phyloP scores from a whole-genome alignment of 2,888 invertebrate species.

The Ennomos erosarius region DNA sequence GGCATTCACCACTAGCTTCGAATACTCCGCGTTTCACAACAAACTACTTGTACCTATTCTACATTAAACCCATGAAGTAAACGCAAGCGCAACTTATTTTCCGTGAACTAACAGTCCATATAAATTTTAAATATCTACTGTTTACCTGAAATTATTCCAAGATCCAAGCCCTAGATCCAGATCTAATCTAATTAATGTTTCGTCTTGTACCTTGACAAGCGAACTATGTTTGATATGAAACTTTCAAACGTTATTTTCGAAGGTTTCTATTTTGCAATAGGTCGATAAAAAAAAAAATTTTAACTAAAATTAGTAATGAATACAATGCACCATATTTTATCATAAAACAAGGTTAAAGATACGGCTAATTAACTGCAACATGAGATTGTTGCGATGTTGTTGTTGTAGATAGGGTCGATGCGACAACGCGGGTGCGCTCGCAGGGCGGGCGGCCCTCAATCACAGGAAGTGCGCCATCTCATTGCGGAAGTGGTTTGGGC shows the following conservation, averaged over 20 bases:
- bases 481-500: conserved; percentile 84
- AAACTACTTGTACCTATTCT: no score
- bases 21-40: conserved; percentile 35
- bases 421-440: conserved; percentile 37
- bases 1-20: conserved; percentile 53
- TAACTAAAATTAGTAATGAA: conserved; percentile 5
- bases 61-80: no score
- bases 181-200: no score
- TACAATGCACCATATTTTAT: neutral
- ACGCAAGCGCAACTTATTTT: conserved; percentile 3
- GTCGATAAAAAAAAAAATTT: no score
- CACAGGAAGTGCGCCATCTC: conserved; percentile 86
- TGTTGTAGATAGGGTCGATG: conserved; percentile 33
- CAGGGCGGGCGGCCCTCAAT: conserved; percentile 72
- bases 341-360: neutral
- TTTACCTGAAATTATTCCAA: no score
- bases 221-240: no score
- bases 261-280: no score
- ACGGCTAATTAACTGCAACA: conserved; percentile 32
- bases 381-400: conserved; percentile 28
- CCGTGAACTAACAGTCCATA: no score
- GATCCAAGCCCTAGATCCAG: no score
- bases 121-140: no score
- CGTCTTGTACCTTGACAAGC: no score
- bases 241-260: no score